Evolutionary conservation across 37 sponge, comb jelly and placozoan genomes (phyloP), one percentile per base, ranked within the genome.

Genomic region (Theonella swinhoei): DNA sequence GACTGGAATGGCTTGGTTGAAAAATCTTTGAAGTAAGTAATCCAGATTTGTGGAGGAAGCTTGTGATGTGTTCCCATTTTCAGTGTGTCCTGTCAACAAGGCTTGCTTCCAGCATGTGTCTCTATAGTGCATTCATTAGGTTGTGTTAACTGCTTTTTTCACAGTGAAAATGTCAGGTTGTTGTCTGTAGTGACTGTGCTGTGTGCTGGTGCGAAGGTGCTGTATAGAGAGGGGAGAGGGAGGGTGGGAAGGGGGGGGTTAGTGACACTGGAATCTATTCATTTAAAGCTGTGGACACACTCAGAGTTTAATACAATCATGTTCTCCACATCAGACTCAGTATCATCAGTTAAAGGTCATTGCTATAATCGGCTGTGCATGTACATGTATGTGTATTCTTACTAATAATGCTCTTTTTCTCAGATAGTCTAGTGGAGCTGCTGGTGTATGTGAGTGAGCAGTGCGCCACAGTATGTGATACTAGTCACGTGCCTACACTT

Each of bases 391-490:
- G 60, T 58, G 26, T 63, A 0, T 35, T 39, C 24, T 24, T 76
- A 4, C 60, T 0, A 42, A 29, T 24, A 63, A 22, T 62, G n/a
- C 38, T 60, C 29, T 23, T 77, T 24, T 25, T 62, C 68, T 22
- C 84, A 91, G 92, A 74, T 20, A 32, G 39, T 19, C 37, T 88
- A 43, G 80, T 92, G 3, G 75, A 75, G 66, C 66, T 92, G 80
- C 77, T 92, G 65, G 72, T 88, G 28, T 54, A 42, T 5, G 70
- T 80, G 0, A 38, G 74, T n/a, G 3, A 1, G 3, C 54, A 14
- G 54, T 47, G 54, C 14, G 7, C 54, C 7, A 14, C 7, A 17
- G 54, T 47, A 14, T 7, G 7, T 14, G 43, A 62, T 9, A 79
- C 35, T 22, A 8, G 62, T 58, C 89, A 88, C 33, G 32, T 68